Percentiles rank a stretch among this genome's conserved stretches.
phyloP scores from a whole-genome alignment of 2,113 vertebrate genomes.

The Addax nasomaculatus region DNA sequence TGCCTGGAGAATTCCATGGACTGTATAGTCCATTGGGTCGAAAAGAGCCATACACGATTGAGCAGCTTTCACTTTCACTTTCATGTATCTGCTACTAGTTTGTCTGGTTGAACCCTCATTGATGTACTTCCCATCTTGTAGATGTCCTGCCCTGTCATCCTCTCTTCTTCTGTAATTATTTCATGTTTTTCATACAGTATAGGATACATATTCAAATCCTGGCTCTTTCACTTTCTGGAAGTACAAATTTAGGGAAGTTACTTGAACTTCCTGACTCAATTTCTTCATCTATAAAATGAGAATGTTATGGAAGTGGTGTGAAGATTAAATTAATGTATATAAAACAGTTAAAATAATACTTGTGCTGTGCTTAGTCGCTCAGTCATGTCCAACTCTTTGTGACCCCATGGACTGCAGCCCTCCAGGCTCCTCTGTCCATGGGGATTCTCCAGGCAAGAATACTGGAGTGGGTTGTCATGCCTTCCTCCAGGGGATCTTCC shows the following conservation, averaged over 20 bases:
- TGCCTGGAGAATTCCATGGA: not conserved
- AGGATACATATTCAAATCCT: not conserved
- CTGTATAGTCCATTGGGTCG: accelerated
- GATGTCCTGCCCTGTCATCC: not conserved
- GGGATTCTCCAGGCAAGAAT: not conserved
- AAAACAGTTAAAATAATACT: not conserved
- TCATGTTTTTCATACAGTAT: not conserved
- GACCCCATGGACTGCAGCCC: not conserved
- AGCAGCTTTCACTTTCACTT: not conserved
- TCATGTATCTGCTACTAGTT: not conserved
- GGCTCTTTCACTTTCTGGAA: not conserved
- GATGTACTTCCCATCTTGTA: not conserved
- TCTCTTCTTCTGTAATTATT: not conserved
- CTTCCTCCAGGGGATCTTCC: not conserved
- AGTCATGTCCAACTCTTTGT: not conserved
- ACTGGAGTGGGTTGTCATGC: not conserved
- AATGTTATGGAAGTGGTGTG: not conserved
- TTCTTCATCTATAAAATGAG: not conserved
- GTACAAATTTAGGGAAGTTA: not conserved
- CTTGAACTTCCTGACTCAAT: not conserved
- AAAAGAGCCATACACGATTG: accelerated
- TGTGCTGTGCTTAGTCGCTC: accelerated
- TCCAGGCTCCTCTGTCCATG: not conserved
- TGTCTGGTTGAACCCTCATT: not conserved
- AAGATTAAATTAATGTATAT: not conserved